These are phyloP conservation scores for Pocillopora meandrina DNA, from an alignment of 92 coral and sea anemone genomes.

Conservation along the genomic window DNA sequence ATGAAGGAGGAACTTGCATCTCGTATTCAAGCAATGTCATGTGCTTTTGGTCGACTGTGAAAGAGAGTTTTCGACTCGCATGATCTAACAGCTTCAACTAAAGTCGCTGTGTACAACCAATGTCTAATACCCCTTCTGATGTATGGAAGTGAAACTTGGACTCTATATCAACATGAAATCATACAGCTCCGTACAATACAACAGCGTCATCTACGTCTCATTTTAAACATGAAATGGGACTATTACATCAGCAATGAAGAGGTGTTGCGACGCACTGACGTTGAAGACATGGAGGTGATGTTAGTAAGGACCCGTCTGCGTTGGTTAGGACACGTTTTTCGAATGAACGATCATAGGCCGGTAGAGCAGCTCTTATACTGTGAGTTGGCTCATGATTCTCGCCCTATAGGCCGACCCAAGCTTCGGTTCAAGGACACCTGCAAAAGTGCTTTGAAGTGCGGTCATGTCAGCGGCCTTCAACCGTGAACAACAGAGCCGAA, in stretches of 20 bases:
- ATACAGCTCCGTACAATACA: constrained; percentile 23
- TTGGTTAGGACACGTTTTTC: constrained; percentile 10
- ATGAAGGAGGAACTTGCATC: constrained; percentile 21
- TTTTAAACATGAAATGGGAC: neutral
- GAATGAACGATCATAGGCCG: constrained; percentile 5
- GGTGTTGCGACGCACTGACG: neutral
- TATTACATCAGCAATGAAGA: neutral
- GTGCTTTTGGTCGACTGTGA: constrained; percentile 38
- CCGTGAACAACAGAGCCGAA: neutral
- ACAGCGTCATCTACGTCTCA: constrained; percentile 13
- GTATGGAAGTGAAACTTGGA: constrained; percentile 44
- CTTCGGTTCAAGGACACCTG: constrained; percentile 18
- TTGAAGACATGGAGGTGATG: constrained; percentile 3
- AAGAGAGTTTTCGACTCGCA: constrained; percentile 27
- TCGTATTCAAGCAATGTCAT: constrained; percentile 35
- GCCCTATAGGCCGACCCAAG: neutral
- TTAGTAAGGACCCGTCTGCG: neutral
- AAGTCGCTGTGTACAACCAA: constrained; percentile 42
- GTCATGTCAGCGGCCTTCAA: neutral
- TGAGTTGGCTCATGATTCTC: neutral
- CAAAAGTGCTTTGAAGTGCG: constrained; percentile 22
- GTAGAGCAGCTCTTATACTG: neutral
- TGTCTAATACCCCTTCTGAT: constrained; percentile 21
- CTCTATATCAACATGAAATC: constrained; percentile 21
- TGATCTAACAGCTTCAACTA: constrained; percentile 29